Conservation (phyloP, 2,113 vertebrate genomes). For the Eulacestoma nigropectus region DNA sequence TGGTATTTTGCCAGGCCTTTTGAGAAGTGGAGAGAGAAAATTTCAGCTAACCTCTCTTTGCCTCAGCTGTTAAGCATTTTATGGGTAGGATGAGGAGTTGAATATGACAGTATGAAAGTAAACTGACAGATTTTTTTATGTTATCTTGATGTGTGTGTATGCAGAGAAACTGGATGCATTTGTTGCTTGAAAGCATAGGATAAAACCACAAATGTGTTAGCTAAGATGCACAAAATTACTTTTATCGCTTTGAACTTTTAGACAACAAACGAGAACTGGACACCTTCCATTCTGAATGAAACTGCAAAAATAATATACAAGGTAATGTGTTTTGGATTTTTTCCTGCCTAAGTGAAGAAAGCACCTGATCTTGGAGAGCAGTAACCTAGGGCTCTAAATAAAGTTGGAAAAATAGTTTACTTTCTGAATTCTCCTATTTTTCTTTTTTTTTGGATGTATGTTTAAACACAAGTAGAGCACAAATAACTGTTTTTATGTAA, state of each 20-base stretch:
- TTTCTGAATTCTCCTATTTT: not conserved
- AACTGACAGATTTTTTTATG: not conserved
- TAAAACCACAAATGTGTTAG: not conserved
- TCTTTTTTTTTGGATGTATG: not conserved
- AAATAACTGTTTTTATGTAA: not conserved
- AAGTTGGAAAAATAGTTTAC: not conserved
- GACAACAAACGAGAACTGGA: constrained; percentile 94
- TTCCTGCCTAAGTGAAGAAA: not conserved
- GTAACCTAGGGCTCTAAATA: not conserved
- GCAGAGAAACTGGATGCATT: not conserved
- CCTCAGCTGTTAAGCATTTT: not conserved
- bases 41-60: not conserved
- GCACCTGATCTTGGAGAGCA: not conserved
- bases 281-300: constrained; percentile 88
- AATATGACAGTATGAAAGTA: not conserved
- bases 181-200: not conserved
- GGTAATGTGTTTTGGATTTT: constrained; percentile 65
- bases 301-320: constrained; percentile 93
- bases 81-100: not conserved
- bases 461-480: not conserved
- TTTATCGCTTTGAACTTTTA: constrained; percentile 56
- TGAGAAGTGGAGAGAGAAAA: not conserved
- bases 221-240: not conserved
- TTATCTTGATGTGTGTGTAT: not conserved
- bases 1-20: not conserved